Conservation (phyloP, 2,797 vertebrate genomes). For the Chrysocyon brachyurus region DNA sequence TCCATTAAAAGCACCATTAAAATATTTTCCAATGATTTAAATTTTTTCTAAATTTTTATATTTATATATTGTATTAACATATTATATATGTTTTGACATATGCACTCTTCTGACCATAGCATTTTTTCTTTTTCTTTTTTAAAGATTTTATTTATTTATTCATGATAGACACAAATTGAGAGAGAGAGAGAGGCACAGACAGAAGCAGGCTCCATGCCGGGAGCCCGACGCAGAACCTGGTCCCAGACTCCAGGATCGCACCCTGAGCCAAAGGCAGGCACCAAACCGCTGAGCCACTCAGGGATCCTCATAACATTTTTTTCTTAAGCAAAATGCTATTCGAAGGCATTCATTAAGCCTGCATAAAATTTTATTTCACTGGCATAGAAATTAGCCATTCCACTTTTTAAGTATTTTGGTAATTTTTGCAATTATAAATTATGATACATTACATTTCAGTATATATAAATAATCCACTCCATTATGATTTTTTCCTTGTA, state of each 20-base stretch:
- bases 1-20: not conserved
- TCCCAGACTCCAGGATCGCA: too few species aligned
- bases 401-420: not conserved
- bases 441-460: not conserved
- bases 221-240: too few species aligned
- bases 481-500: not conserved
- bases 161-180: too few species aligned
- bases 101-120: not conserved
- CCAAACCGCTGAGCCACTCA: too few species aligned
- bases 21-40: not conserved
- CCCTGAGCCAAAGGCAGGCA: too few species aligned
- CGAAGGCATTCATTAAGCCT: not conserved
- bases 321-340: not conserved
- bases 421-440: not conserved
- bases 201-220: too few species aligned
- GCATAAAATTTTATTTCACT: not conserved
- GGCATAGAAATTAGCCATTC: not conserved
- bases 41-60: not conserved
- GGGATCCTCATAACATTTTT: not conserved
- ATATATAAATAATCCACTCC: not conserved
- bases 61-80: not conserved
- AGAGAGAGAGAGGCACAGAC: too few species aligned
- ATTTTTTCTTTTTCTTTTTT: not conserved
- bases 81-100: not conserved
- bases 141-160: too few species aligned